These are phyloP conservation scores for Chelonus formosanus DNA, from an alignment of 2,888 invertebrate species.

Conservation along the genomic window DNA sequence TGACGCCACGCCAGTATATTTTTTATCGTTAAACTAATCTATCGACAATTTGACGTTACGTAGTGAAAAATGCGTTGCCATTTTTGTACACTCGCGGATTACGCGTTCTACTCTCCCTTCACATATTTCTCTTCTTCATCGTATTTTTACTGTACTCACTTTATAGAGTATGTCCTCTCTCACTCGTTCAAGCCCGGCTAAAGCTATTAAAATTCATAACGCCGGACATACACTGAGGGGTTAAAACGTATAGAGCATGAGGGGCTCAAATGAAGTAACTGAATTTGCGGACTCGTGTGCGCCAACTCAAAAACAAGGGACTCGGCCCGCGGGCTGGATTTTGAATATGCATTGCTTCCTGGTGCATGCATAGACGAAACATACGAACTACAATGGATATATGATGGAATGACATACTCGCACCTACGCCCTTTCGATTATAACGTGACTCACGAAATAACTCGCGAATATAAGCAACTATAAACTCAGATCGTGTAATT, in stretches of 20 bases:
- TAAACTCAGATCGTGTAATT: slow-evolving; percentile 6
- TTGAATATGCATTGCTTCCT: slow-evolving; percentile 64
- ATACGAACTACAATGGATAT: slow-evolving; percentile 13
- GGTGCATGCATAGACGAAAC: slow-evolving; percentile 37
- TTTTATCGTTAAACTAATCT: slow-evolving; percentile 63
- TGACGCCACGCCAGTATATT: slow-evolving; percentile 26
- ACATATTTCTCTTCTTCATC: slow-evolving; percentile 36
- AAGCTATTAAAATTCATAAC: slow-evolving; percentile 66
- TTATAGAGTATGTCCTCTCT: slow-evolving; percentile 33
- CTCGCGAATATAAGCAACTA: slow-evolving; percentile 1
- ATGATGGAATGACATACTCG: slow-evolving; percentile 13
- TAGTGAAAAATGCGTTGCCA: slow-evolving; percentile 46
- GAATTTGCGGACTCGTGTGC: slow-evolving; percentile 59
- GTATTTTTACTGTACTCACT: slow-evolving; percentile 18
- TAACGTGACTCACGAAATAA: slow-evolving; percentile 5
- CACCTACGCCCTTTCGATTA: slow-evolving; percentile 32
- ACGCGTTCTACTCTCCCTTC: slow-evolving; percentile 30
- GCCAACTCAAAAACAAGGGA: slow-evolving; percentile 47
- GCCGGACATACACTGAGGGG: slow-evolving; percentile 62
- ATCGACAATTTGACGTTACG: slow-evolving; percentile 62
- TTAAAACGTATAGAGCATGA: slow-evolving; percentile 51
- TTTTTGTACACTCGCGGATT: slow-evolving; percentile 50
- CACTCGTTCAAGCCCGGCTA: slow-evolving; percentile 53
- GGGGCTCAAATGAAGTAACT: slow-evolving; percentile 60
- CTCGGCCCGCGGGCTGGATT: slow-evolving; percentile 60